Evolutionary conservation across 2,797 vertebrate species (phyloP).

Genomic region (Phoeniculus purpureus): DNA sequence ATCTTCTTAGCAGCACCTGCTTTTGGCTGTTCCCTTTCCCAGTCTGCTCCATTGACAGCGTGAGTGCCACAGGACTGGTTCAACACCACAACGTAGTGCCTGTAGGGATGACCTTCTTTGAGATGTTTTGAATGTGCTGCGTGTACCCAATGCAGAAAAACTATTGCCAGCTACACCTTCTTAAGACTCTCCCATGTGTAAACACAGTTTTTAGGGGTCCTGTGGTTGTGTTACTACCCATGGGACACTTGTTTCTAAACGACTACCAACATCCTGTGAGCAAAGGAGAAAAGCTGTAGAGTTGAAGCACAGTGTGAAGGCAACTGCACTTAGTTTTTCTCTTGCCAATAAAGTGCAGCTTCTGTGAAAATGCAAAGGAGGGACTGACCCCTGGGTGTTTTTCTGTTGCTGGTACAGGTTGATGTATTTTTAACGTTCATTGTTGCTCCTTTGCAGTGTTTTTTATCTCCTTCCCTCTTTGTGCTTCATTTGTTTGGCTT

Average conservation of each 20-base stretch:
- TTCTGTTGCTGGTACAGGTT: not conserved
- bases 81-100: not conserved
- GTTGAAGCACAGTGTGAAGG: not conserved
- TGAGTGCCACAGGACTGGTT: not conserved
- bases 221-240: not conserved
- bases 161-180: not conserved
- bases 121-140: not conserved
- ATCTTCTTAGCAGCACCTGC: not conserved
- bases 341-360: not conserved
- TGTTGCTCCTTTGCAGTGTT: not conserved
- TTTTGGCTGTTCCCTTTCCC: not conserved
- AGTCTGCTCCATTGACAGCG: accelerated
- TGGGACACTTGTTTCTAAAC: not conserved
- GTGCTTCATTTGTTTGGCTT: not conserved
- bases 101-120: not conserved
- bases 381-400: not conserved
- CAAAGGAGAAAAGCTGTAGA: not conserved
- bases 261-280: not conserved
- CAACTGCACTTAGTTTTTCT: not conserved
- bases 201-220: not conserved
- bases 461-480: not conserved
- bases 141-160: not conserved
- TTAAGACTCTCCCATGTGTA: not conserved
- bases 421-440: not conserved
- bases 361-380: not conserved